Evolutionary conservation across 2,888 invertebrate species (phyloP), one percentile per base, ranked within the genome.

Genomic region (Leptopilina drosophilae): DNA sequence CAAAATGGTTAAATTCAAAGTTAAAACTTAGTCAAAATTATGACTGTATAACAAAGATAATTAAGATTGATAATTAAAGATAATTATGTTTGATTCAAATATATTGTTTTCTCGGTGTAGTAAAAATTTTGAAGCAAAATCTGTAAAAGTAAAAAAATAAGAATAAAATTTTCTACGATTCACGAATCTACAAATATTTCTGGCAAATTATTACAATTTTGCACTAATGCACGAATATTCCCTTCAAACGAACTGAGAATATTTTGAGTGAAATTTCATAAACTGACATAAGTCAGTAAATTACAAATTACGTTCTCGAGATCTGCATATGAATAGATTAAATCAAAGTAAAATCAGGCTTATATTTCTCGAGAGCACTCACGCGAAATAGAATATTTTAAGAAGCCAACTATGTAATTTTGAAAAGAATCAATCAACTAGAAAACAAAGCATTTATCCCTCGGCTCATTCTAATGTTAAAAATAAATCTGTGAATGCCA

Each of bases 351-450:
- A 73, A 56, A 73, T 33, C 33, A 73, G n/a, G 33, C 42, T 42
- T 42, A 42, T 42, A n/a, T 33, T 33, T 26, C 53, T 56, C 9
- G 56, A 53, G 53, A 56, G 12, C 49, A 53, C n/a, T 73, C 53
- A 56, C 8, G 56, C 56, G 33, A n/a, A 73, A 33, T 56, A 73
- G 56, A 73, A 73, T 20, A 20, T 73, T 73, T 73, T 40, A 56
- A 14, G 73, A 73, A 8, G 73, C 73, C 56, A 73, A n/a, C 5
- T 14, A 33, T 49, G n/a, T 2, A 33, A 11, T 53, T 26, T 33
- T 73, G 73, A 73, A 73, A 73, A 56, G 73, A 73, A 33, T 56
- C 56, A 73, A 73, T 73, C 56, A 56, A 33, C 49, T 11, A 20
- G 73, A 73, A 53, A 53, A 49, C 46, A 14, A 69, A 56, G n/a